These are phyloP conservation scores for Neopelma chrysocephalum DNA, from an alignment of 2,797 vertebrate genomes.

Conservation along the genomic window DNA sequence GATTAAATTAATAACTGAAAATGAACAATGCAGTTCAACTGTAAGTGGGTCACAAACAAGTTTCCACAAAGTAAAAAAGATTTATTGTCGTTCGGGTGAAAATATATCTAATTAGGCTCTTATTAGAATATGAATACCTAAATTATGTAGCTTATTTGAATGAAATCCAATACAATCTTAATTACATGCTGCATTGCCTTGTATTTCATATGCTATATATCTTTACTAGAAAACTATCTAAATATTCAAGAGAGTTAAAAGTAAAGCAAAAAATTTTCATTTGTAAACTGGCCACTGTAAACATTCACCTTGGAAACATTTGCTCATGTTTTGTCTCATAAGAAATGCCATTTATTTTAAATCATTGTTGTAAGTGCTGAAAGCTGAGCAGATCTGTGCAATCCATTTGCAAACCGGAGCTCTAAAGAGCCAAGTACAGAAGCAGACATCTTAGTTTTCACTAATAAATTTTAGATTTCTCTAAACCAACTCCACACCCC, in stretches of 20 bases:
- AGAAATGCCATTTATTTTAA: neutral
- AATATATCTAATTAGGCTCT: conserved; percentile 4
- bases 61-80: neutral
- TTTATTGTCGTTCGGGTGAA: neutral
- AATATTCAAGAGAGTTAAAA: neutral
- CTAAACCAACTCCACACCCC: neutral
- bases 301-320: neutral
- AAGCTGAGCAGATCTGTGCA: neutral
- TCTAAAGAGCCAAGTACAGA: neutral
- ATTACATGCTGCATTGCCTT: neutral
- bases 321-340: neutral
- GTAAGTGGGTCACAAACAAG: neutral
- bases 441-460: neutral
- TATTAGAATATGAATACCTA: neutral
- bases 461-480: neutral
- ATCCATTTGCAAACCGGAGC: neutral
- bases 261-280: neutral
- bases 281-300: neutral
- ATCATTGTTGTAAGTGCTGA: neutral
- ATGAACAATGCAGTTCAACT: neutral
- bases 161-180: neutral
- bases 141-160: neutral
- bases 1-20: neutral
- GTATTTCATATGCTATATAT: neutral
- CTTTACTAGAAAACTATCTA: neutral